phyloP scores from a whole-genome alignment of 1,140 invertebrate genomes.

The Lineus longissimus region DNA sequence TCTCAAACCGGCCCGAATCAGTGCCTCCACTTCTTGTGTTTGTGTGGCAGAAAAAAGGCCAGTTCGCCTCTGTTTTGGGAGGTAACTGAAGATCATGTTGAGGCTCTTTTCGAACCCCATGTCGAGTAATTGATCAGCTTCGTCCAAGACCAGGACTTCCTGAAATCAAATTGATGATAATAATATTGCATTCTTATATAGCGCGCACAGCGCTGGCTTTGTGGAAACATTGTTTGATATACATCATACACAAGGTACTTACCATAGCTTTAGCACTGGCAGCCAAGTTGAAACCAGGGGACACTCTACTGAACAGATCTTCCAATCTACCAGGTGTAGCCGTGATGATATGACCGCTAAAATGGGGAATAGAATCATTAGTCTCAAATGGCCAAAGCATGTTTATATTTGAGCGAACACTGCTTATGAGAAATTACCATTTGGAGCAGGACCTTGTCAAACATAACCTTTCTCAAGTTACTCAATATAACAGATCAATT shows the following conservation, averaged over 20 bases:
- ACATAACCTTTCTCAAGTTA: too few relatives aligned
- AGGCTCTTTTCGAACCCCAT: slow-evolving; percentile 84
- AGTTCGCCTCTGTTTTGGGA: slow-evolving; percentile 90
- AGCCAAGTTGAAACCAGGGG: slow-evolving; percentile 60
- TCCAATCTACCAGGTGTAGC: slow-evolving; percentile 89
- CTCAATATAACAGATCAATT: too few relatives aligned
- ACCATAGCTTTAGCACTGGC: slow-evolving; percentile 70
- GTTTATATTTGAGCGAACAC: too few relatives aligned
- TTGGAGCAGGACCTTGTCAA: too few relatives aligned
- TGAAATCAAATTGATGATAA: slow-evolving; percentile 49
- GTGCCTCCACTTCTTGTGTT: slow-evolving; percentile 86
- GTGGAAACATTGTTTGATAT: neutral
- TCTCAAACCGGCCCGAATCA: slow-evolving; percentile 88
- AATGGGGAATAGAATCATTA: slow-evolving; percentile 12
- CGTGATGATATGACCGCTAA: slow-evolving; percentile 75
- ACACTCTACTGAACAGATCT: slow-evolving; percentile 72
- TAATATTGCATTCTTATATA: slow-evolving; percentile 8
- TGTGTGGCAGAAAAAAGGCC: slow-evolving; percentile 98
- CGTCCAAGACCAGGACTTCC: slow-evolving; percentile 93
- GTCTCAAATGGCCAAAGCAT: too few relatives aligned
- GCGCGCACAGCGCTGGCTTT: neutral
- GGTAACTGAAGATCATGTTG: slow-evolving; percentile 82
- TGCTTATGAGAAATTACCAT: too few relatives aligned
- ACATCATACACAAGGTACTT: slow-evolving; percentile 39
- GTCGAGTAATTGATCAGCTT: slow-evolving; percentile 91